A percentile compares a stretch with the other conserved stretches of the same genome.
phyloP scores from a whole-genome alignment of 2,113 vertebrate species.

The Crypturellus undulatus region DNA sequence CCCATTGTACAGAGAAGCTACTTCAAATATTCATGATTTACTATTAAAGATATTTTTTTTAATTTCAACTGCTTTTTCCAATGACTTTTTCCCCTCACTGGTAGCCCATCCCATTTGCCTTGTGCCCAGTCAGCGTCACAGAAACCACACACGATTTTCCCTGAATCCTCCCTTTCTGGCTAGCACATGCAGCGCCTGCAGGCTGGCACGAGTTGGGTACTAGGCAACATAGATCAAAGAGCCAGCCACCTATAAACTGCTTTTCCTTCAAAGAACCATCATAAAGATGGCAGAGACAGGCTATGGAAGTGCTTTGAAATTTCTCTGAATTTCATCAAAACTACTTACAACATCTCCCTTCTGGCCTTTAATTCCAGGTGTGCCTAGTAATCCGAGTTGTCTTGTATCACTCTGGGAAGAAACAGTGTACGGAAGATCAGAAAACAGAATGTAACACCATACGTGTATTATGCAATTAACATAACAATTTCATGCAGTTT shows the following conservation, averaged over 20 bases:
- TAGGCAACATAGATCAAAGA: neutral
- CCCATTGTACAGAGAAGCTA: neutral
- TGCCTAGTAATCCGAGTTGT: constrained; percentile 78
- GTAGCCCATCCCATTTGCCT: neutral
- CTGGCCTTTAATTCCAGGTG: constrained; percentile 79
- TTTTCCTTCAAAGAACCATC: neutral
- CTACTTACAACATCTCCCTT: constrained; percentile 84
- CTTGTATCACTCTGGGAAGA: constrained; percentile 80
- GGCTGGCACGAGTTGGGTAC: accelerated
- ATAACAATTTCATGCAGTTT: neutral
- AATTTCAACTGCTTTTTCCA: neutral
- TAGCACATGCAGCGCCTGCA: neutral
- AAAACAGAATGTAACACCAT: neutral
- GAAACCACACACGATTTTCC: neutral
- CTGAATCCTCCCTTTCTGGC: neutral
- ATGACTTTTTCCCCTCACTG: neutral
- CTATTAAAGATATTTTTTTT: neutral
- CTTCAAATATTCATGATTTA: neutral
- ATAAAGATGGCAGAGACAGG: neutral
- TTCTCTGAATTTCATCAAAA: neutral
- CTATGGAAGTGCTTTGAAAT: neutral
- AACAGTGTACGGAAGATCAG: constrained; percentile 54
- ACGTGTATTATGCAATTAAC: neutral
- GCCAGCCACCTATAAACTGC: neutral
- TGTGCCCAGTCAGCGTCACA: neutral